Base-by-base conservation (phyloP, 2,888 invertebrate species). In the Drosophila aldrichi region DNA sequence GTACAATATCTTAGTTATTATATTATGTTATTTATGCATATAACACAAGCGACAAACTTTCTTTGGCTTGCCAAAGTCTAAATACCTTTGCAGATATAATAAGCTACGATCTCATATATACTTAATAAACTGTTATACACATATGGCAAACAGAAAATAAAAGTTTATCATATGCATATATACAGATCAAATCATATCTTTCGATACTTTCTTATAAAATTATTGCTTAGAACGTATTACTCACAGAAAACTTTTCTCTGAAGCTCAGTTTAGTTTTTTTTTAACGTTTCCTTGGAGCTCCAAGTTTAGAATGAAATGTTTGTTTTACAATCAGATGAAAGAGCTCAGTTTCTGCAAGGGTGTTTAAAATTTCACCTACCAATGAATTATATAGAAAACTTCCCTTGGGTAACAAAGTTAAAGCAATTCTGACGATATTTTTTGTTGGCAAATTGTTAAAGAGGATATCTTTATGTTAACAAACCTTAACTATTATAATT, bases 41-140 rank as follows among this genome's bases (percentile, higher is more conserved):
- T 20, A n/a, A 3, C 10, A 7, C 14, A 41, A 18, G 3, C 4
- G 8, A 10, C 10, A 20, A 16, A 3, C 1, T 16, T 22, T 20
- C 58, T 61, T 75, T 70, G 75, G 62, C 65, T 29, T n/a, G 55
- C 58, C 62, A 18, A 75, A 51, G 55, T 5, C 38, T 0, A n/a
- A 48, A 44, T 64, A 44, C 29, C 12, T 18, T 52, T 56, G 52
- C 55, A 49, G 22, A 18, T 29, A 12, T 48, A 1, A 12, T 48
- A 1, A 5, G 16, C 8, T 1, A 14, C 1, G 14, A 20, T 5
- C 6, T 29, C 9, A 9, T 1, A 16, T 46, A 25, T 25, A 5
- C 16, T n/a, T 25, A 6, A 20, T 2, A 43, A 43, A 43, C 5
- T 10, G 18, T 18, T 18, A 5, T 41, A 18, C 18, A 18, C 10